Conservation (phyloP, 2,113 vertebrate species). For the Synodontis membranacea region DNA sequence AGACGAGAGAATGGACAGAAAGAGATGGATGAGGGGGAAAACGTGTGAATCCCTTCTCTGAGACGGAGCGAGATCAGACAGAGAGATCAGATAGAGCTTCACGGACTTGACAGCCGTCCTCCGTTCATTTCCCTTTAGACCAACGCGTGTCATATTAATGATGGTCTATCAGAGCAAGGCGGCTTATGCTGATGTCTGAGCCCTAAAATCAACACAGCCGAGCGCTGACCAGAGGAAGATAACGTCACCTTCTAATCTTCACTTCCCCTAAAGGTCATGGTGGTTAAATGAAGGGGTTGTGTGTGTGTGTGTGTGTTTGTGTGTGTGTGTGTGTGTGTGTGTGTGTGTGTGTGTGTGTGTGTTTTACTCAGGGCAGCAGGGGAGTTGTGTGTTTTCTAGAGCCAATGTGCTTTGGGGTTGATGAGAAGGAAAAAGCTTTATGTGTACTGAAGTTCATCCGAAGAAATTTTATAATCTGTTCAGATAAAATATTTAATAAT, state of each 20-base stretch:
- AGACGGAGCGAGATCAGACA: conserved; percentile 35
- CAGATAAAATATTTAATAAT: neutral
- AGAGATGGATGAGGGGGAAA: conserved; percentile 6
- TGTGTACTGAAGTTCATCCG: neutral
- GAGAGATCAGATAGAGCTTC: conserved; percentile 34
- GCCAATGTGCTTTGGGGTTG: neutral
- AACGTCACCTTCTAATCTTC: conserved; percentile 39
- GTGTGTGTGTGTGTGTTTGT: conserved; percentile 15
- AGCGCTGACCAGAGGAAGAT: conserved; percentile 38
- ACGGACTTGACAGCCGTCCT: conserved; percentile 34
- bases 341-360: conserved; percentile 17
- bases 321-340: conserved; percentile 21
- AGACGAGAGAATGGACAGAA: neutral
- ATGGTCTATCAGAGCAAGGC: conserved; percentile 15
- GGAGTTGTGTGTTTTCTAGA: neutral
- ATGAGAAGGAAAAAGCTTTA: conserved; percentile 1
- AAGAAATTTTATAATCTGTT: neutral
- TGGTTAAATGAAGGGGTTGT: conserved; percentile 19
- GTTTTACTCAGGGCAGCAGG: neutral
- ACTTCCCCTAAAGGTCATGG: conserved; percentile 45
- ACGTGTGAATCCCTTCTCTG: conserved; percentile 36
- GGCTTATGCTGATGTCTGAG: conserved; percentile 46
- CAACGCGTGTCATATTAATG: conserved; percentile 41
- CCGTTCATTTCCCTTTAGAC: conserved; percentile 44
- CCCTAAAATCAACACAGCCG: conserved; percentile 45